phyloP scores from a whole-genome alignment of 2,113 vertebrate species.

The Oophaga pumilio region DNA sequence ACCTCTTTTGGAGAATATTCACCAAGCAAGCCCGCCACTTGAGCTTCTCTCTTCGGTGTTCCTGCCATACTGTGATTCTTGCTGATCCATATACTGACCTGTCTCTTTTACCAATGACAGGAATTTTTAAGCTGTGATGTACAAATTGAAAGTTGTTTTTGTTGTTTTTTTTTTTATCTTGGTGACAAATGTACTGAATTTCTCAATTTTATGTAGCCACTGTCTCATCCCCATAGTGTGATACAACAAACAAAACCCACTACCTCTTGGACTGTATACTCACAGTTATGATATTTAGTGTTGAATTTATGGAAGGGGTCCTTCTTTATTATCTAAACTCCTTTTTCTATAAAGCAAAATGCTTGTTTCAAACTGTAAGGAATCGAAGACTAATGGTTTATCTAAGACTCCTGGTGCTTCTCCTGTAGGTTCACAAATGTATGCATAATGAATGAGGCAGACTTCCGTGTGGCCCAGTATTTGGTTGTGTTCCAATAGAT shows the following conservation, averaged over 20 bases:
- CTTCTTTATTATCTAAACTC: no score
- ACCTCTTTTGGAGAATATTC: background rate
- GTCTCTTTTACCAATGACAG: background rate
- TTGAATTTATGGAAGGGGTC: background rate
- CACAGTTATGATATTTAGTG: background rate
- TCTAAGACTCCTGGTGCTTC: background rate
- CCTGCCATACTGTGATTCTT: background rate
- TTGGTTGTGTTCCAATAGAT: background rate
- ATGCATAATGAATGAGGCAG: background rate
- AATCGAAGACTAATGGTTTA: background rate
- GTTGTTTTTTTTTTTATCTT: background rate
- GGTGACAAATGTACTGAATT: background rate
- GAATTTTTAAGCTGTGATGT: constrained; percentile 25
- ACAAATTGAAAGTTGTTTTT: background rate
- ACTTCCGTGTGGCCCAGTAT: background rate
- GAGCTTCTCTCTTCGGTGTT: background rate
- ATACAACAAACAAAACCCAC: background rate
- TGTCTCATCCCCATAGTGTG: background rate
- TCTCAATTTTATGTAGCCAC: background rate
- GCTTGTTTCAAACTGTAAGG: background rate
- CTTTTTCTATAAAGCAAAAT: background rate
- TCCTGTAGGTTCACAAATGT: background rate
- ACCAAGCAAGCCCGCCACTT: background rate
- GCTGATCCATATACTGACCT: background rate
- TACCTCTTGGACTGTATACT: constrained; percentile 11